Conservation (phyloP, 1,140 invertebrate genomes). For the Zaprionus ghesquierei region DNA sequence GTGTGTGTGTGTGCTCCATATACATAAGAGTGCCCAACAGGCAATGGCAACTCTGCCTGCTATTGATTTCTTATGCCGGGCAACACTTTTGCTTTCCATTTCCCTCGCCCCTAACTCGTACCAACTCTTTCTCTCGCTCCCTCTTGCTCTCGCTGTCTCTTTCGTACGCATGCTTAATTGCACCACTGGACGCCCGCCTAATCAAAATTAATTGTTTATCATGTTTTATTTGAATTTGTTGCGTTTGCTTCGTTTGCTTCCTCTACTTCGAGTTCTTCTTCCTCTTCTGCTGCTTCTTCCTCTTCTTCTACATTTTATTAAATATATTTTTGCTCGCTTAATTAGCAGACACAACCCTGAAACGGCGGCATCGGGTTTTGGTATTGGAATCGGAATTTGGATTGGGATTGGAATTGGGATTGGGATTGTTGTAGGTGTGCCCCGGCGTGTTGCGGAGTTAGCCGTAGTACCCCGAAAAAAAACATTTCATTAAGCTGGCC, state of each 20-base stretch:
- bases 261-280: background rate
- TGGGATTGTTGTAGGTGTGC: conserved; percentile 61
- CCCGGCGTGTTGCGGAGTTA: conserved; percentile 26
- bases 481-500: conserved; percentile 39
- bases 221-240: conserved; percentile 79
- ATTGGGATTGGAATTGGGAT: conserved; percentile 1
- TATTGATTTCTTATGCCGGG: conserved; percentile 63
- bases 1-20: conserved; percentile 20
- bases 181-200: conserved; percentile 56
- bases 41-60: conserved; percentile 8
- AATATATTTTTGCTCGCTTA: conserved; percentile 46
- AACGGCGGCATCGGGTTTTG: conserved; percentile 12
- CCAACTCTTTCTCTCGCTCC: conserved; percentile 1
- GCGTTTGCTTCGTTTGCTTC: conserved; percentile 31
- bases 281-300: background rate
- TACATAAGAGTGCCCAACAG: conserved; percentile 18
- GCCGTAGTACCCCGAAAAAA: background rate
- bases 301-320: background rate
- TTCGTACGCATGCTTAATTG: conserved; percentile 56
- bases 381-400: conserved; percentile 5
- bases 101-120: background rate
- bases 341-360: conserved; percentile 66
- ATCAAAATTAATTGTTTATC: conserved; percentile 82
- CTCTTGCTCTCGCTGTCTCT: conserved; percentile 13
- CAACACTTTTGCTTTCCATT: conserved; percentile 64